Evolutionary conservation across 2,888 invertebrate genomes (phyloP).

Genomic region (Barypeithes pellucidus): DNA sequence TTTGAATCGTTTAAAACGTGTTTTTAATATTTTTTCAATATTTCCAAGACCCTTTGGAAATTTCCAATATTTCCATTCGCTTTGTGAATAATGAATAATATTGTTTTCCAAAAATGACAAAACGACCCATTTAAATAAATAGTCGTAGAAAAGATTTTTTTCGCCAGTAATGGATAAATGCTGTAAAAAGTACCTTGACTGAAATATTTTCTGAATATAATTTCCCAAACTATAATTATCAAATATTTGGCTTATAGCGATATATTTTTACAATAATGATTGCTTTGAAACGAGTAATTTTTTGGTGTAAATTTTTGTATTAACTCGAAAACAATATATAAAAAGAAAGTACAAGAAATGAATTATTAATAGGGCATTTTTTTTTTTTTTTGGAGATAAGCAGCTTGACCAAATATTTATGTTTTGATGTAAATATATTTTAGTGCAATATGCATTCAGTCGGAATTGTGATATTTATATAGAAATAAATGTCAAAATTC

Average conservation of each 20-base stretch:
- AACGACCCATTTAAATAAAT: no score
- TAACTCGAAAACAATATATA: background rate
- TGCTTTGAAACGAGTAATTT: background rate
- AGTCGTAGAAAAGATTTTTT: no score
- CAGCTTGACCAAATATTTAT: background rate
- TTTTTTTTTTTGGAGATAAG: background rate
- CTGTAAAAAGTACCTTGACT: background rate
- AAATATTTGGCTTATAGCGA: background rate
- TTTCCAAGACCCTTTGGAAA: no score
- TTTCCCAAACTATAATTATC: background rate
- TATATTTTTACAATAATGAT: background rate
- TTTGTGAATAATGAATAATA: no score
- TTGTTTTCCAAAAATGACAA: no score
- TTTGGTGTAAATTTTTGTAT: constrained; percentile 1
- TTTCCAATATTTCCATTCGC: no score
- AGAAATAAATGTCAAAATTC: no score
- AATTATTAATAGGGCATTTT: background rate
- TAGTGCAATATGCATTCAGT: no score
- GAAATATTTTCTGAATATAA: background rate
- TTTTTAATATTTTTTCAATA: no score
- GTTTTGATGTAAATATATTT: background rate
- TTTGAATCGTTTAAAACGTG: no score
- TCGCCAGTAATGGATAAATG: no score
- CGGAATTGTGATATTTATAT: no score
- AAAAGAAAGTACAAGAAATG: constrained; percentile 7